Conservation (phyloP, 2,113 vertebrate species). For the Zapus hudsonius region DNA sequence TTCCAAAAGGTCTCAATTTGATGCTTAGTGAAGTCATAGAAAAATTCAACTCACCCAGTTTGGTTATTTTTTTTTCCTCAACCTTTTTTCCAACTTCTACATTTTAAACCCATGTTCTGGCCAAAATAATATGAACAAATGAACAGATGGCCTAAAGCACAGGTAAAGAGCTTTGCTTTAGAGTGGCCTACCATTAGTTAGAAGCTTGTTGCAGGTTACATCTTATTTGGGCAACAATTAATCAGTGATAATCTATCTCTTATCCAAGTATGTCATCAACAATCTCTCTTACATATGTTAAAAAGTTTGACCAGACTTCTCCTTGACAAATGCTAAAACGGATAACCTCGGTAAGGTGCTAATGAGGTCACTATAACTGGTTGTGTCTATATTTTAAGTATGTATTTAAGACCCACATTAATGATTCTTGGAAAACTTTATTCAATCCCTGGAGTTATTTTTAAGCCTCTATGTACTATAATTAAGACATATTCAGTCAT, state of each 20-base stretch:
- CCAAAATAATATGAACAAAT: slow-evolving; percentile 31
- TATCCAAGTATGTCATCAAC: slow-evolving; percentile 61
- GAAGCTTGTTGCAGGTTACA: background rate
- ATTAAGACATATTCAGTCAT: slow-evolving; percentile 73
- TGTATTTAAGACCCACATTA: slow-evolving; percentile 75
- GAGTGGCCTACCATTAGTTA: slow-evolving; percentile 5
- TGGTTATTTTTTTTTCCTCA: background rate
- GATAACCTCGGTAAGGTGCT: slow-evolving; percentile 71
- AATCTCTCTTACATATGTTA: slow-evolving; percentile 59
- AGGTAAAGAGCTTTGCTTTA: background rate
- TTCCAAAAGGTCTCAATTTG: background rate
- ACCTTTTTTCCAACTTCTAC: background rate
- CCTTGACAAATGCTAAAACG: slow-evolving; percentile 75
- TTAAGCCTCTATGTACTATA: slow-evolving; percentile 74
- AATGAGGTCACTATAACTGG: slow-evolving; percentile 78
- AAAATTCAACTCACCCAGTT: background rate
- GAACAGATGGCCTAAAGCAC: background rate
- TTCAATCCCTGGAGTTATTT: slow-evolving; percentile 73
- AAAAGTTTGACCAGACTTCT: slow-evolving; percentile 73
- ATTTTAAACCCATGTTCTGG: slow-evolving; percentile 24
- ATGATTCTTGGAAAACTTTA: slow-evolving; percentile 76
- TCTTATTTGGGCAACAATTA: slow-evolving; percentile 71
- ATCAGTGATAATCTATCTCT: slow-evolving; percentile 58
- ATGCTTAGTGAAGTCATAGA: background rate
- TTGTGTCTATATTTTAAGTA: slow-evolving; percentile 78